These are phyloP conservation scores for Plusia festucae DNA, from an alignment of 2,888 invertebrate genomes.

Conservation along the genomic window DNA sequence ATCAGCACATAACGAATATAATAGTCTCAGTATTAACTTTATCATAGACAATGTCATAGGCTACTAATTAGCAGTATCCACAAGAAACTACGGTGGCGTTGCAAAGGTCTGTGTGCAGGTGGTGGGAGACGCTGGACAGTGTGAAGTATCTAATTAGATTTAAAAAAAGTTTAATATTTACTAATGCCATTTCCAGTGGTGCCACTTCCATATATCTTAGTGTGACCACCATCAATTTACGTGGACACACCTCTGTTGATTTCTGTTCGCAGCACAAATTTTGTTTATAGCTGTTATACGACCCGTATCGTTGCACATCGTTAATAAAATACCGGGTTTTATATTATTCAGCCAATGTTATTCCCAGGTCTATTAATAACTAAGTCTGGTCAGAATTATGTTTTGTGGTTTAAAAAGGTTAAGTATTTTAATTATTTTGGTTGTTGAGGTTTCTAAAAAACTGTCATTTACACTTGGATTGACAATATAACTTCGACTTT, in stretches of 20 bases:
- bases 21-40: no score
- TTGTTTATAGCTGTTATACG: conserved; percentile 30
- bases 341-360: conserved; percentile 19
- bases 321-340: conserved; percentile 9
- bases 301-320: conserved; percentile 16
- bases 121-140: no score
- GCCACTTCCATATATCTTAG: no score
- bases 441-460: background rate
- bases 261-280: conserved; percentile 23
- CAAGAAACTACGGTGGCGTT: no score
- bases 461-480: background rate
- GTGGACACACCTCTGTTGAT: conserved; percentile 31
- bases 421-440: background rate
- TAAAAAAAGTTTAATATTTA: no score
- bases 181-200: conserved; percentile 8
- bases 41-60: no score
- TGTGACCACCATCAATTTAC: conserved; percentile 40
- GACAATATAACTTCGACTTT: background rate
- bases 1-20: no score
- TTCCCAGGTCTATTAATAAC: conserved; percentile 30
- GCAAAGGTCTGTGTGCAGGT: no score
- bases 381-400: background rate
- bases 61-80: no score
- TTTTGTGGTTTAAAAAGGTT: background rate
- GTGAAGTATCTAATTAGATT: no score